Conservation (phyloP, 2,888 invertebrate genomes). For the Liopterus haemorrhoidalis region DNA sequence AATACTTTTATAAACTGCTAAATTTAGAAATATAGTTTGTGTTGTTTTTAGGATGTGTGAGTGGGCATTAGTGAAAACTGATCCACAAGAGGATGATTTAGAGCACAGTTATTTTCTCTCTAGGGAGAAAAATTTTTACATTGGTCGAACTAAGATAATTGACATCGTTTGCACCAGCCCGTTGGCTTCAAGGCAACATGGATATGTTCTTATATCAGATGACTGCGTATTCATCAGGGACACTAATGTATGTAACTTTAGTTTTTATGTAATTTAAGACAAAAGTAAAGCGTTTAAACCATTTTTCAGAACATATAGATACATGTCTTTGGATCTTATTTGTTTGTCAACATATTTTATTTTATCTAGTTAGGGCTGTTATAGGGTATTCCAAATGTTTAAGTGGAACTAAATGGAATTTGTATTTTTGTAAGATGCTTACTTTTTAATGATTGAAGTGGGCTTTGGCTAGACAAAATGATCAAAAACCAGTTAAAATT, state of each 20-base stretch:
- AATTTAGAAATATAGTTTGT: background rate
- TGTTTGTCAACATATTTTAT: conserved; percentile 9
- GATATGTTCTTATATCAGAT: conserved; percentile 21
- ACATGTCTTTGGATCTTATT: background rate
- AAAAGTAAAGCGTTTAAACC: background rate
- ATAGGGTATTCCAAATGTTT: too few species aligned
- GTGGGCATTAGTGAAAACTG: conserved; percentile 3
- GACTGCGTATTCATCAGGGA: conserved; percentile 25
- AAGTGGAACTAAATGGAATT: too few species aligned
- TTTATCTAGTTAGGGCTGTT: conserved; percentile 1
- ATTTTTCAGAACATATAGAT: conserved; percentile 5
- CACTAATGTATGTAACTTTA: conserved; percentile 23
- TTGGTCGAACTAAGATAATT: conserved; percentile 20
- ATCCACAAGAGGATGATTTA: conserved; percentile 2
- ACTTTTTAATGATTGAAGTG: too few species aligned
- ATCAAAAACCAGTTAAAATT: too few species aligned
- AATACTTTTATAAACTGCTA: too few species aligned
- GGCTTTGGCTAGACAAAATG: too few species aligned
- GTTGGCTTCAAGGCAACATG: conserved; percentile 31
- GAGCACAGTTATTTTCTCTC: background rate
- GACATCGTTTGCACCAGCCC: conserved; percentile 24
- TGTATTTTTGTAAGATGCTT: too few species aligned
- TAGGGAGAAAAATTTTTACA: conserved; percentile 2
- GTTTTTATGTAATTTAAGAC: background rate
- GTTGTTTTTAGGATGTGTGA: conserved; percentile 3